Base-by-base conservation (phyloP, 2,797 vertebrate species). In the Paratrypauchen microcephalus region DNA sequence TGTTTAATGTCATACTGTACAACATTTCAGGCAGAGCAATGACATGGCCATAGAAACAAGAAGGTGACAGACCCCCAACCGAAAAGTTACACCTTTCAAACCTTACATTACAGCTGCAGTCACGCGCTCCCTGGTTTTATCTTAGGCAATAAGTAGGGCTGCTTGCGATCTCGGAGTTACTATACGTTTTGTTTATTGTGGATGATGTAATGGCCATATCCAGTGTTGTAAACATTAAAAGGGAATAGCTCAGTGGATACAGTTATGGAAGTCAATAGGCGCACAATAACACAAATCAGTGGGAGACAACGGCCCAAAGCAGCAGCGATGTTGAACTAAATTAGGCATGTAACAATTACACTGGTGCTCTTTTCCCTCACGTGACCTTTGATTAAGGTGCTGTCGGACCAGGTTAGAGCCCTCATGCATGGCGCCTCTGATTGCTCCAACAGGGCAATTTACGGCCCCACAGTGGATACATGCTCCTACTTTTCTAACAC, bases 291-390 rank as follows among this genome's bases (percentile, higher is more conserved):
- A 88, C 90, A 89, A 91, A 89, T 92, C 88, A 87, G 77, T 80
- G 80, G 79, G 65, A 72, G 70, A 88, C 88, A 88, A 91, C 87
- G 88, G 87, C 89, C 89, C 79, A 80, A 83, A 91, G 88, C 88
- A 73, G 54, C 74, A 71, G 80, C 80, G 84, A 75, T 86, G 85
- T 89, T 89, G 71, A 65, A 88, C 87, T 88, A 91, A 91, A 92
- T 92, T 91, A 91, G 86, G 81, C 87, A 81, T 88, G 85, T 87
- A 91, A 89, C 86, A 88, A 88, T 90, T 90, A 90, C 81, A 63
- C 70, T 21, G 70, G 58, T 64, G 80, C 47, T 23, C 54, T 62
- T 41, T 71, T 65, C 77, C 75, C 74, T 47, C 72, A 64, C 76
- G 87, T 86, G 87, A 88, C 86, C 88, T 89, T 87, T 91, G 85